Base-by-base conservation (phyloP, 2,113 vertebrate genomes). In the Cavia porcellus region DNA sequence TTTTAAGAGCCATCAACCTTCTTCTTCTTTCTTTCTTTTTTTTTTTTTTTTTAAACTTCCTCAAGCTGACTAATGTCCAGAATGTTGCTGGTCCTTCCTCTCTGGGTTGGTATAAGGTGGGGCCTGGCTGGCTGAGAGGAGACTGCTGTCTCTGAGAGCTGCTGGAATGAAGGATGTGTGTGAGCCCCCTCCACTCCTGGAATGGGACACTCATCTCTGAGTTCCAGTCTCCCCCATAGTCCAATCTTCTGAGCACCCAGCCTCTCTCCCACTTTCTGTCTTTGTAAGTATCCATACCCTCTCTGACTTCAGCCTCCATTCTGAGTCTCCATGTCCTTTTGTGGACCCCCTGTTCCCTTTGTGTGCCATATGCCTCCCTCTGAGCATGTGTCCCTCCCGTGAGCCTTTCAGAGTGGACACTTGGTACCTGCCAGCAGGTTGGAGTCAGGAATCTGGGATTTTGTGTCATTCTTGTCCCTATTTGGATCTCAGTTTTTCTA, bases 21-120 rank as follows among this genome's bases (percentile, higher is more conserved):
- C 86, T 84, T 52, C 50, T 52, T 52, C 9, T 52, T 52, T 11
- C 7, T 52, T 52, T 52, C 82, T 91, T 95, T 92, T 89, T 38
- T 38, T 52, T 11, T 52, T 52, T 52, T 52, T 86, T 91, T 95
- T 92, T 89, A 77, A 96, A 94, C 66, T 38, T 42, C 55, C 68
- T n/a, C 0, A 0, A 86, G 64, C 79, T 96, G 92, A 86, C 93
- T 89, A 52, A 89, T 59, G 85, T 59, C 57, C 45, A 1, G 81
- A 52, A 55, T 35, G 47, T 74, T 35, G 59, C 61, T 35, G 59
- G 93, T 90, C 59, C 85, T n/a, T 74, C 35, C 74, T 9, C 13
- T 25, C 79, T 0, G 0, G 50, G 50, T 66, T 47, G 25, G 47
- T 52, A 11, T 80, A 22, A 42, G 57, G 14, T 42, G 38, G n/a